phyloP scores from a whole-genome alignment of 2,888 invertebrate species.

The Drosophila leonis region DNA sequence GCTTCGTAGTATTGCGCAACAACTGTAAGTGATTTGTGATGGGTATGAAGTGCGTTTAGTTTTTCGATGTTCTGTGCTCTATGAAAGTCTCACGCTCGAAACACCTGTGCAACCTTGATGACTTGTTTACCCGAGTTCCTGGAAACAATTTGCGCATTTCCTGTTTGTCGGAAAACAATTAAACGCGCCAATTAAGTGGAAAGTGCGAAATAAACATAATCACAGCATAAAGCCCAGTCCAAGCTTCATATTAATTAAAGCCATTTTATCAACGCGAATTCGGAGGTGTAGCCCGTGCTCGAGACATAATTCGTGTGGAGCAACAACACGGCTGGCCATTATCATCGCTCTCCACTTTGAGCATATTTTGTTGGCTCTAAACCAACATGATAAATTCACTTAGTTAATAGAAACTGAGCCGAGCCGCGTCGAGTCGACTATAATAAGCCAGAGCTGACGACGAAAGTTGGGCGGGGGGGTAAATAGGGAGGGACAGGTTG shows the following conservation, averaged over 20 bases:
- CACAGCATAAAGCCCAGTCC: constrained; percentile 22
- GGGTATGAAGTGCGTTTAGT: constrained; percentile 13
- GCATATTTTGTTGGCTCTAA: constrained; percentile 54
- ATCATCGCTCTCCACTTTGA: constrained; percentile 51
- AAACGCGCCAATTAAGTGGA: constrained; percentile 60
- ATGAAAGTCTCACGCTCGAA: constrained; percentile 55
- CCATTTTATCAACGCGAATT: constrained; percentile 24
- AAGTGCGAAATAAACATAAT: constrained; percentile 45
- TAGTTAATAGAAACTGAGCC: constrained; percentile 64
- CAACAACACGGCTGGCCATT: constrained; percentile 38
- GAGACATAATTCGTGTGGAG: constrained; percentile 52
- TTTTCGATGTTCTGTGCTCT: constrained; percentile 6
- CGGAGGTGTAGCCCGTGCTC: constrained; percentile 52
- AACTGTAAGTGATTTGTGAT: constrained; percentile 86
- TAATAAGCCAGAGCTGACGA: constrained; percentile 42
- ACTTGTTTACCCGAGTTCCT: constrained; percentile 43
- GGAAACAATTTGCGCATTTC: constrained; percentile 53
- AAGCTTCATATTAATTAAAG: constrained; percentile 43
- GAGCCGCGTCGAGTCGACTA: constrained; percentile 36
- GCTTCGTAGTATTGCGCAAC: constrained; percentile 96
- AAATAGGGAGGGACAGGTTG: constrained; percentile 12
- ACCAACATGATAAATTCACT: constrained; percentile 63
- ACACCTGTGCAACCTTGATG: constrained; percentile 43
- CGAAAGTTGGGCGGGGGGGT: constrained; percentile 3
- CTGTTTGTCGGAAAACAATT: constrained; percentile 63